These are phyloP conservation scores for Apis laboriosa DNA, from an alignment of 1,140 invertebrate genomes.

Conservation along the genomic window DNA sequence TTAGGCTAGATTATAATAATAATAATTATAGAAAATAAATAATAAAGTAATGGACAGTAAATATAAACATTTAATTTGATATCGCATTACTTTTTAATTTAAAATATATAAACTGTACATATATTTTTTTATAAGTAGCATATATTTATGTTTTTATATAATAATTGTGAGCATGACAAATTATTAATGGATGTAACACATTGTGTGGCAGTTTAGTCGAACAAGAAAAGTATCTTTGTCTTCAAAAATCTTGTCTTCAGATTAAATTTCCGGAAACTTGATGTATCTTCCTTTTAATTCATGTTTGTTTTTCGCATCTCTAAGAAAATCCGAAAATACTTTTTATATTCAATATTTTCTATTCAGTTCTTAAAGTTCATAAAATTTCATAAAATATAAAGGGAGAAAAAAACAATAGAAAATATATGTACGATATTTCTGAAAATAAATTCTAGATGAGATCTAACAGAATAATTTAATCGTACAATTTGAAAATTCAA, in stretches of 20 bases:
- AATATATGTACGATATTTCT: neutral
- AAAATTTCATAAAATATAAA: neutral
- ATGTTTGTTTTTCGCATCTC: constrained; percentile 42
- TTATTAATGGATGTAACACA: constrained; percentile 74
- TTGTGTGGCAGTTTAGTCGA: constrained; percentile 75
- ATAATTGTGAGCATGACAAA: constrained; percentile 77
- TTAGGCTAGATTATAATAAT: neutral
- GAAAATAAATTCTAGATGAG: neutral
- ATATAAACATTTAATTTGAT: constrained; percentile 33
- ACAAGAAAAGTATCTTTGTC: constrained; percentile 60
- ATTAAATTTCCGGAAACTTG: constrained; percentile 9
- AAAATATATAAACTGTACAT: constrained; percentile 82
- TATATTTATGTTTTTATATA: constrained; percentile 74
- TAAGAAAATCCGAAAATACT: constrained; percentile 9
- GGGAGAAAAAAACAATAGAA: neutral
- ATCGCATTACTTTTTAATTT: constrained; percentile 81
- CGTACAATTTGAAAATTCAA: neutral
- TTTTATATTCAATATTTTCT: constrained; percentile 58
- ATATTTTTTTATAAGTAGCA: constrained; percentile 72
- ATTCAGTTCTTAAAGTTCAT: constrained; percentile 67
- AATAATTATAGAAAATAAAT: neutral
- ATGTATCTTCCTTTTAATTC: constrained; percentile 3
- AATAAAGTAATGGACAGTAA: neutral
- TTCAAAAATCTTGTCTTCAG: constrained; percentile 29
- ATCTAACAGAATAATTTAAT: neutral